Base-by-base conservation (phyloP, 2,113 vertebrate genomes). In the Maccullochella peelii region DNA sequence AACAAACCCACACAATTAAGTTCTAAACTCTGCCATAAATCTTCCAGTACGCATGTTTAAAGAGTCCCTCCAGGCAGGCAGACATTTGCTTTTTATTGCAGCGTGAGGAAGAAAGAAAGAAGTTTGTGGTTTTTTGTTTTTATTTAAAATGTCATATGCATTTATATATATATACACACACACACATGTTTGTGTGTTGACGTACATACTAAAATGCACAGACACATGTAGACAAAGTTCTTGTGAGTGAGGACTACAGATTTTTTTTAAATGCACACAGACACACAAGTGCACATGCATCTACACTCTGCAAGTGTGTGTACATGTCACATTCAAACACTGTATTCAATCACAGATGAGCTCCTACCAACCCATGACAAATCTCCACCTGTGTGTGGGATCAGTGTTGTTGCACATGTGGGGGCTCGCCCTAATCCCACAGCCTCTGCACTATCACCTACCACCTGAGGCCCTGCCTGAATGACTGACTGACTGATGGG, bases 351-450 rank as follows among this genome's bases (percentile, higher is more conserved):
- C 85, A 81, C 87, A 83, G 88, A 91, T 93, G 93, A 95, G 93
- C 93, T 92, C 82, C 84, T 84, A 92, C 85, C 88, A 91, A 90
- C 88, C 88, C 89, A 78, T 93, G 89, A 94, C 90, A 94, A 94
- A 95, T 95, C 91, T 91, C 91, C 92, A 91, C 92, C 93, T 93
- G 92, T 91, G 91, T 93, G 85, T 88, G 83, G 90, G 93, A 94
- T 94, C 91, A 94, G 91, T 90, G 86, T 88, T 90, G 86, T 85
- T 89, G 86, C 90, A 90, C 93, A 91, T 93, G 93, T 95, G 90
- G 87, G 86, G 93, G 92, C 90, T 92, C 79, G 93, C 73, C 89
- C 89, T 90, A 90, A 90, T 94, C 90, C 83, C 88, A 88, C 85
- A 93, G 88, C 85, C 87, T 80, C 80, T 88, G 89, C 90, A 90